Base-by-base conservation (phyloP, 2,113 vertebrate species). In the Noturus placidus region DNA sequence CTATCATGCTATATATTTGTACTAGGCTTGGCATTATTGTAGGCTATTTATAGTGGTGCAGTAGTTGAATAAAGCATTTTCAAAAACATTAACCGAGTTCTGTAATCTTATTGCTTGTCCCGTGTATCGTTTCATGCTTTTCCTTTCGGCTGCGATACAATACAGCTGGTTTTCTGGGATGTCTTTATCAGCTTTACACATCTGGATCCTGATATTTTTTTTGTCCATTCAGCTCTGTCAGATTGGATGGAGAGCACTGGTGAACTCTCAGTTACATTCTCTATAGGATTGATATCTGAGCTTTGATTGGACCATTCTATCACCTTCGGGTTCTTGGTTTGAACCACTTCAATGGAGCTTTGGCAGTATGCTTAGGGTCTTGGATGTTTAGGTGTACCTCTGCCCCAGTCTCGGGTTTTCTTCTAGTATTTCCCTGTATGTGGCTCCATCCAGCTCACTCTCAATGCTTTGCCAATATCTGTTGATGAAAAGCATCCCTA, bases 11-110 rank as follows among this genome's bases (percentile, higher is more conserved):
- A 80, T 91, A 90, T 94, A 90, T 94, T 95, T 94, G 92, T 93
- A 92, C 83, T 88, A 92, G 86, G 90, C 87, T 83, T 88, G 89
- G 90, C 91, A 92, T 92, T 93, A 90, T 93, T 93, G 91, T 95
- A 88, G 82, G 87, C 70, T 88, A 95, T 95, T 96, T 95, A 95
- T 95, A 95, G 95, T 90, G 89, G 93, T 90, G 89, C 91, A 89
- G 86, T 95, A 95, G 94, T 89, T 92, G 89, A 96, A 95, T 95
- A 95, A 96, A 95, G 93, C 94, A 94, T 95, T 95, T 95, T 92
- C 89, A 92, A 94, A 46, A 94, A 95, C 85, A 10, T 67, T 20
- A 33, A 92, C 61, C 2, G 35, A 11, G 0, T 61, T 30, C 11
- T 84, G 46, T 77, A 52, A 79, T 13, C 19, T 54, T 78, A 54